Evolutionary conservation across 30 jellyfish, hydroid and myxozoan species (phyloP).

Genomic region (Aurelia sp.): DNA sequence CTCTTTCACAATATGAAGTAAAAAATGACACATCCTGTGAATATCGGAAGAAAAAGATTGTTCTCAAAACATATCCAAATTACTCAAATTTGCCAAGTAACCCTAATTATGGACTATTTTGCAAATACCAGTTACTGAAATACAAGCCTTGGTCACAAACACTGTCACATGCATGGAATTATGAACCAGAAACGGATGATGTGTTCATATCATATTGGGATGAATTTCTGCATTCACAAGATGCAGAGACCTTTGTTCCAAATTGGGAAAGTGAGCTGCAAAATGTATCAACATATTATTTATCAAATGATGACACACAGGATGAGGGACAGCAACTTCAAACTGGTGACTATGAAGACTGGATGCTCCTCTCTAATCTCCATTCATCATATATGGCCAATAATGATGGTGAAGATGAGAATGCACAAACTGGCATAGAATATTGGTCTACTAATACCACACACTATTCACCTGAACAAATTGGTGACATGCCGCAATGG

Average conservation of each 20-base stretch:
- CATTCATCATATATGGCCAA: not conserved
- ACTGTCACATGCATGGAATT: slow-evolving; percentile 56
- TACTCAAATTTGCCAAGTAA: no score
- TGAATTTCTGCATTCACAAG: slow-evolving; percentile 34
- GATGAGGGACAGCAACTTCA: not conserved
- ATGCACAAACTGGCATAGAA: not conserved
- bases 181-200: slow-evolving; percentile 40
- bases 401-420: no score
- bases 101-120: not conserved
- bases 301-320: not conserved
- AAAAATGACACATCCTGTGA: not conserved
- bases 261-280: slow-evolving; percentile 33
- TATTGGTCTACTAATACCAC: not conserved
- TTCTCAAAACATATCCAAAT: no score
- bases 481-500: slow-evolving; percentile 22
- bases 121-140: slow-evolving; percentile 58
- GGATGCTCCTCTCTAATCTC: not conserved
- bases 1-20: not conserved
- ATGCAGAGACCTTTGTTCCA: slow-evolving; percentile 19
- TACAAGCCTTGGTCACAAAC: slow-evolving; percentile 63
- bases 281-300: not conserved
- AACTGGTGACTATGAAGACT: not conserved
- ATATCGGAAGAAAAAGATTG: no score
- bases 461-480: not conserved
- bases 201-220: slow-evolving; percentile 33